Evolutionary conservation across 2,113 vertebrate genomes (phyloP).

Genomic region (Pangasianodon hypophthalmus): DNA sequence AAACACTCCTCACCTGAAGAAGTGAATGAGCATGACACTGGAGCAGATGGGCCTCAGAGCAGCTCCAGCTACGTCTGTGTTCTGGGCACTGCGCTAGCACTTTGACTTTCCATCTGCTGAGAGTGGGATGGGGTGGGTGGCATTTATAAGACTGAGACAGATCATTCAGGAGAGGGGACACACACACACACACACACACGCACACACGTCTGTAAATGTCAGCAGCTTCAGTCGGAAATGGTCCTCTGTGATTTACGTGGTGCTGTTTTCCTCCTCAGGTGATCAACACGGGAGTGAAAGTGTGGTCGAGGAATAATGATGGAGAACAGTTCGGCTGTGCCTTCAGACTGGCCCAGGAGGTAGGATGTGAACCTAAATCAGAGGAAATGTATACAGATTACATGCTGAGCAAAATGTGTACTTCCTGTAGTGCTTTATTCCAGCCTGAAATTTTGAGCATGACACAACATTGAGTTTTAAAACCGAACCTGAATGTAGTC

Average conservation of each 20-base stretch:
- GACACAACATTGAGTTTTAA: not conserved
- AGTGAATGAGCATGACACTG: conserved; percentile 24
- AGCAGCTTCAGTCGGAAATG: conserved; percentile 6
- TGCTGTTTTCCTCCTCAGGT: conserved; percentile 75
- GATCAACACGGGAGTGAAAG: conserved; percentile 96
- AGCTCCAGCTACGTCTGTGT: conserved; percentile 15
- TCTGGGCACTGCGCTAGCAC: conserved; percentile 13
- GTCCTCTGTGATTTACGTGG: not conserved
- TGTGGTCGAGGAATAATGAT: conserved; percentile 92
- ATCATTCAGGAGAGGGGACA: conserved; percentile 7
- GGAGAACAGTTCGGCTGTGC: conserved; percentile 94
- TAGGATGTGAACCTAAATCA: conserved; percentile 50
- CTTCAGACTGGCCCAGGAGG: conserved; percentile 96
- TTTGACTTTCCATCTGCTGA: conserved; percentile 42
- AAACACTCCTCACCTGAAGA: conserved; percentile 21
- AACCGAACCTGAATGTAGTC: not conserved
- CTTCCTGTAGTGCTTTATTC: not conserved
- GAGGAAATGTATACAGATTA: not conserved
- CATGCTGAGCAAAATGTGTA: not conserved
- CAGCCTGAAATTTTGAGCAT: not conserved
- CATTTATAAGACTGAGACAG: conserved; percentile 18
- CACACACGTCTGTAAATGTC: conserved; percentile 22
- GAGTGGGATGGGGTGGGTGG: conserved; percentile 31
- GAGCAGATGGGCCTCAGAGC: conserved; percentile 43
- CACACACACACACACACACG: not conserved